phyloP scores from a whole-genome alignment of 2,797 vertebrate species.

The Centroberyx gerrardi region DNA sequence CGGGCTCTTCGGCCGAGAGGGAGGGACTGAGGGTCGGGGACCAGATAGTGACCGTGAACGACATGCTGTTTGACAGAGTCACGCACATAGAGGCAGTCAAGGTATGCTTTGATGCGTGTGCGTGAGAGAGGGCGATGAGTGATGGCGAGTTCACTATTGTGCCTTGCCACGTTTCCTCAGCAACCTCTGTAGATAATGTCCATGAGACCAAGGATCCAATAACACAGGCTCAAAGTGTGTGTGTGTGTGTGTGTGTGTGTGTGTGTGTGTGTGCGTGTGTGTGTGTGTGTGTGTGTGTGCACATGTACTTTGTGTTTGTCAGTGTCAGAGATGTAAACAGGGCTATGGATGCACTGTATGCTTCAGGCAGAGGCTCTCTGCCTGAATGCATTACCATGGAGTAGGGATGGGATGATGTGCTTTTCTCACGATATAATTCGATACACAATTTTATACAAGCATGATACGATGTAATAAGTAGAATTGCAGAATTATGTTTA shows the following conservation, averaged over 20 bases:
- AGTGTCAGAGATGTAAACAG: neutral
- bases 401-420: no score
- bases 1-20: slow-evolving; percentile 92
- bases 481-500: no score
- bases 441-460: no score
- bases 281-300: neutral
- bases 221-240: neutral
- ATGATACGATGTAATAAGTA: no score
- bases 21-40: slow-evolving; percentile 95
- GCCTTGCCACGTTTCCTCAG: no score
- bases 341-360: neutral
- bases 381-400: no score
- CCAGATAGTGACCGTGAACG: slow-evolving; percentile 94
- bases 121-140: neutral
- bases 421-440: no score
- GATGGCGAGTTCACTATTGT: neutral
- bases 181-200: neutral
- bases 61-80: slow-evolving; percentile 88
- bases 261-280: neutral
- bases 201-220: neutral
- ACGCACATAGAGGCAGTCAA: slow-evolving; percentile 94
- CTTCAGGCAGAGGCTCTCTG: slow-evolving; percentile 1
- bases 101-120: slow-evolving; percentile 76
- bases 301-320: neutral
- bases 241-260: neutral